Evolutionary conservation across 2,113 vertebrate genomes (phyloP), one percentile per base, ranked within the genome.

Genomic region (Anoplopoma fimbria): DNA sequence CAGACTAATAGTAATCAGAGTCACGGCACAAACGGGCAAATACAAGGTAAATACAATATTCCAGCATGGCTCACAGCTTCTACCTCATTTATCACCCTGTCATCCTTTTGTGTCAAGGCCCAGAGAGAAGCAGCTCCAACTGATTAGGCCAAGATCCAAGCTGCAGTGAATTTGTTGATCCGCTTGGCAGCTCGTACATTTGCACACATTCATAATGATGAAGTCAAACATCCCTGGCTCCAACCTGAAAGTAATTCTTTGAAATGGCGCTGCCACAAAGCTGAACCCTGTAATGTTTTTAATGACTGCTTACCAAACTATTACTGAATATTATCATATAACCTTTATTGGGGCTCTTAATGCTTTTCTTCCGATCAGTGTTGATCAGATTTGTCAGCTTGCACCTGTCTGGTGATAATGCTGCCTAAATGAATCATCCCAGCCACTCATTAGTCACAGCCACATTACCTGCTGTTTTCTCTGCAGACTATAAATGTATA

Each of bases 91-190:
- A 71, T 69, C 78, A 60, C 15, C 40, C 57, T 77, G 31, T 68
- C 60, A 27, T 69, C 34, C 19, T 23, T 71, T 68, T 19, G 68
- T 29, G 36, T 70, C 19, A 34, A 23, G 40, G 53, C 31, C 58
- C 61, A 76, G 42, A 84, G 19, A 49, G 67, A 36, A 62, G 42
- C 64, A 2, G 31, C 57, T 57, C 9, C 60, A 53, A 29, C 4
- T 67, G 40, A 79, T 81, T 70, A 65, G 78, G 70, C 74, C 55
- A 15, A 4, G 47, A 29, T 71, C 64, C 75, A 73, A 75, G 15
- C 69, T 71, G 27, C 42, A 58, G 42, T 49, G 33, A 63, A 38
- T 70, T 40, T 58, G 45, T 60, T 79, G 61, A 81, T 76, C 36
- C 42, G 27, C 67, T 67, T 77, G 25, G 76, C 79, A 85, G 40